These are phyloP conservation scores for Phlogophora meticulosa DNA, from an alignment of 2,888 invertebrate species.

Conservation along the genomic window DNA sequence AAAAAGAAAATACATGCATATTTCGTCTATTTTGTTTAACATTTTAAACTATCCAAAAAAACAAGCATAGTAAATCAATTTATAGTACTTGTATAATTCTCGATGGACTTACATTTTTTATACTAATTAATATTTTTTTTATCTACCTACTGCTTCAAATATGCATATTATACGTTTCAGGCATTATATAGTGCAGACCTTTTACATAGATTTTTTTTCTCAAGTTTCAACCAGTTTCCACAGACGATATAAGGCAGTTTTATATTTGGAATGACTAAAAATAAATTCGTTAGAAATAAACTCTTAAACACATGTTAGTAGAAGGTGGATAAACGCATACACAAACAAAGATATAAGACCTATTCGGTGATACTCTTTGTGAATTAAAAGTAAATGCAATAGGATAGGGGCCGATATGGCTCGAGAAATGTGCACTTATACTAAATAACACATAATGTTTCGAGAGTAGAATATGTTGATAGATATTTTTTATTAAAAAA, in stretches of 20 bases:
- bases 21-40: too few relatives aligned
- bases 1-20: too few relatives aligned
- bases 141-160: too few relatives aligned
- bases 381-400: slow-evolving; percentile 71
- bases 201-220: too few relatives aligned
- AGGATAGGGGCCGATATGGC: slow-evolving; percentile 53
- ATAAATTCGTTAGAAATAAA: slow-evolving; percentile 54
- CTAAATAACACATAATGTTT: slow-evolving; percentile 58
- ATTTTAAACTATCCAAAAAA: too few relatives aligned
- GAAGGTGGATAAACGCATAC: slow-evolving; percentile 40
- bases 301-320: slow-evolving; percentile 51
- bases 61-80: too few relatives aligned
- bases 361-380: slow-evolving; percentile 24
- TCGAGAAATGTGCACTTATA: slow-evolving; percentile 69
- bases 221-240: not conserved
- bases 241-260: slow-evolving; percentile 40
- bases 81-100: too few relatives aligned
- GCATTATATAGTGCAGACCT: not conserved
- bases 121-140: too few relatives aligned
- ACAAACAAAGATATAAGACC: slow-evolving; percentile 33
- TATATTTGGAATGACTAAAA: slow-evolving; percentile 55
- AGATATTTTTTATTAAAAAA: not conserved
- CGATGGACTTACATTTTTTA: too few relatives aligned
- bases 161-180: not conserved
- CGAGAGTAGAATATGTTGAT: slow-evolving; percentile 21